These are phyloP conservation scores for Drosophila bunnanda DNA, from an alignment of 2,888 invertebrate species.

Conservation along the genomic window DNA sequence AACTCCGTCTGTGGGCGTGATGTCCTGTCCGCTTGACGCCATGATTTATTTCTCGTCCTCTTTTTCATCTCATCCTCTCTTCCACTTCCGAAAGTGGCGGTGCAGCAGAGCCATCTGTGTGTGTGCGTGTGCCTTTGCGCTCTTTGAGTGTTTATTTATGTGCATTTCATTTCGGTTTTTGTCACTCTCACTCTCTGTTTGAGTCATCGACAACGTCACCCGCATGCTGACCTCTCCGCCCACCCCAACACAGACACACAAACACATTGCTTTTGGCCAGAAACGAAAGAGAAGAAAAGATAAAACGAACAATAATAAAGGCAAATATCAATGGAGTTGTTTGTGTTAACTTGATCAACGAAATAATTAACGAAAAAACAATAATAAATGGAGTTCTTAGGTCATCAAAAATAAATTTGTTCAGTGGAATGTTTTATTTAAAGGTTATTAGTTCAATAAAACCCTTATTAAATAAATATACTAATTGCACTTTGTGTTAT, in stretches of 20 bases:
- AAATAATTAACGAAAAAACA: constrained; percentile 17
- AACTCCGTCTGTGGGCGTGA: constrained; percentile 39
- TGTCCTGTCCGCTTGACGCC: constrained; percentile 65
- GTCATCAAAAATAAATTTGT: not conserved
- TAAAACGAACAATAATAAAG: not conserved
- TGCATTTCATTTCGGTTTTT: constrained; percentile 51
- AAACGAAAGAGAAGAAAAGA: not conserved
- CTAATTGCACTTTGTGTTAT: not conserved
- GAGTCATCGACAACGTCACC: constrained; percentile 62
- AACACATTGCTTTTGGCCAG: not conserved
- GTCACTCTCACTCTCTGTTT: constrained; percentile 76
- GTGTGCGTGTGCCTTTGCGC: constrained; percentile 23
- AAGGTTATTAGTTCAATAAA: not conserved
- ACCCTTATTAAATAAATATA: not conserved
- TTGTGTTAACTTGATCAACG: constrained; percentile 1
- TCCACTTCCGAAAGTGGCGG: not conserved
- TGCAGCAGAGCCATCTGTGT: constrained; percentile 29
- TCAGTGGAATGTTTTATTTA: not conserved
- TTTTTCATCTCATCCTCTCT: constrained; percentile 20
- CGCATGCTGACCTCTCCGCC: constrained; percentile 16
- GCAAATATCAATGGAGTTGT: constrained; percentile 14
- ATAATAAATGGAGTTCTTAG: not conserved
- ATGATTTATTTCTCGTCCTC: constrained; percentile 63
- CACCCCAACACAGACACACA: not conserved
- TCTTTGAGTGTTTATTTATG: constrained; percentile 38